Base-by-base conservation (phyloP, 2,113 vertebrate species). In the Neolamprologus devosi region DNA sequence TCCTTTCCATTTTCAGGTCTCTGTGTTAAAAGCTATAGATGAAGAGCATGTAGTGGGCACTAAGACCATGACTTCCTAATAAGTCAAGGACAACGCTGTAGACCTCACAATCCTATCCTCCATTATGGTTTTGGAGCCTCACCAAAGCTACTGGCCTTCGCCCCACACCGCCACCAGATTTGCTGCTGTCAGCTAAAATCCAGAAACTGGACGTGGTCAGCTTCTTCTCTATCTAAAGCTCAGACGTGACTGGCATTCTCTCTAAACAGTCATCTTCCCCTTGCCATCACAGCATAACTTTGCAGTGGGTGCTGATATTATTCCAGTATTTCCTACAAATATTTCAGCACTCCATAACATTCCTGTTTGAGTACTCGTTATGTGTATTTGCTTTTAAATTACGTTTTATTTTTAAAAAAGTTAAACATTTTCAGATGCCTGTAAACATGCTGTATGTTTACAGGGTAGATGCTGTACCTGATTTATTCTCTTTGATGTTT, bases 91-190 rank as follows among this genome's bases (percentile, higher is more conserved):
- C 95, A 82, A 91, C 85, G 17, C 95, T 92, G 81, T 82, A 96
- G 93, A 95, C 93, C 95, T 85, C 92, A 82, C 94, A 95, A n/a
- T 88, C 57, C 65, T 75, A 2, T 96, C 95, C 95, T 94, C 96
- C 95, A 96, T 97, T 45, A 96, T 94, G 96, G 95, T 97, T 97
- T 96, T 96, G 83, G 96, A 97, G 95, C 96, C 95, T 97, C 96
- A 97, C 97, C 97, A 98, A 98, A 98, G 97, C 96, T 95, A 95
- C 78, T 96, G 96, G 96, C 97, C 97, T 97, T 97, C 96, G 96
- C 96, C 95, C 7, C 96, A 94, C 96, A 97, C 96, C 97, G 97
- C 95, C 96, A 83, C 88, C 83, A 12, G 78, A 81, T 81, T 87
- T 80, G 51, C 80, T 96, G 83, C 84, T 79, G 75, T 87, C 87